These are phyloP conservation scores for Euplagia quadripunctaria DNA, from an alignment of 2,888 invertebrate genomes.

Conservation along the genomic window DNA sequence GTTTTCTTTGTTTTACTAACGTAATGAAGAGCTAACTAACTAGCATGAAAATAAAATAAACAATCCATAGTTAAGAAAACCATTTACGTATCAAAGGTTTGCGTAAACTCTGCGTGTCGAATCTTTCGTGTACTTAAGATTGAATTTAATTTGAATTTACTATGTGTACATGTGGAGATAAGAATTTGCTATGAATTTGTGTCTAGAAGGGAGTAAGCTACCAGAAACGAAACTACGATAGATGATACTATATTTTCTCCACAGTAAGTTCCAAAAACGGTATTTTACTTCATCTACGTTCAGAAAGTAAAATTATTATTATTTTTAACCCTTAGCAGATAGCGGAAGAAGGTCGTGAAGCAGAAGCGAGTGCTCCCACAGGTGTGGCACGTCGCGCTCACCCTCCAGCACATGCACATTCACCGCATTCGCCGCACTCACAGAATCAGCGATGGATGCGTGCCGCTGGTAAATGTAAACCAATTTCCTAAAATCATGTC, in stretches of 20 bases:
- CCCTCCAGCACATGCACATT: slow-evolving; percentile 57
- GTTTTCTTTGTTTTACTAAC: too few relatives aligned
- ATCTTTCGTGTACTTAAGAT: too few relatives aligned
- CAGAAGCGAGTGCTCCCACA: slow-evolving; percentile 89
- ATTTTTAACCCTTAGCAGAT: slow-evolving; percentile 54
- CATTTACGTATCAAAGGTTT: too few relatives aligned
- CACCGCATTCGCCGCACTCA: slow-evolving; percentile 62
- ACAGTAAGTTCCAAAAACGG: background rate
- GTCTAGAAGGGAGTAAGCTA: background rate
- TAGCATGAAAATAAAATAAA: too few relatives aligned
- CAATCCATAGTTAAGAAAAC: too few relatives aligned
- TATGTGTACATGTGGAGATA: background rate
- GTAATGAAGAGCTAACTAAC: too few relatives aligned
- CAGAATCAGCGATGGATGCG: slow-evolving; percentile 82
- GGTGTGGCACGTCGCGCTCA: slow-evolving; percentile 59
- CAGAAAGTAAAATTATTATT: background rate
- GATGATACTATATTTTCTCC: background rate
- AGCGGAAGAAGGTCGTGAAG: slow-evolving; percentile 92
- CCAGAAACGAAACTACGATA: background rate
- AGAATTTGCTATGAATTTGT: background rate
- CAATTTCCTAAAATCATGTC: background rate
- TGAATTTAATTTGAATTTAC: too few relatives aligned
- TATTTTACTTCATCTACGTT: background rate
- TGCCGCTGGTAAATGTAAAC: slow-evolving; percentile 70
- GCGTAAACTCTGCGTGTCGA: too few relatives aligned